Base-by-base conservation (phyloP, 2,888 invertebrate genomes). In the Apamea crenata region DNA sequence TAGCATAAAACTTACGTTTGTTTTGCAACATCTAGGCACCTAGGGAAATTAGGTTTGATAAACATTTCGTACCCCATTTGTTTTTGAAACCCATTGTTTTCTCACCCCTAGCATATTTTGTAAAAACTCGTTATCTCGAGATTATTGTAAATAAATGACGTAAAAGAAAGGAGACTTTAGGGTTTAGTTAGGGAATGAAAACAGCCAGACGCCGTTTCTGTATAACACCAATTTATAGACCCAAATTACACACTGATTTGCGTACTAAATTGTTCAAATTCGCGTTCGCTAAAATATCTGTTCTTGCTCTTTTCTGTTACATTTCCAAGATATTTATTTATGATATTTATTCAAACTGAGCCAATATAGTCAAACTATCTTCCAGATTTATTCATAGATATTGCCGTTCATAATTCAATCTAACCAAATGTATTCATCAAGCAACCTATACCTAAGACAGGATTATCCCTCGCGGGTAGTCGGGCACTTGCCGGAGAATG, bases 1-100 rank as follows among this genome's bases (percentile, higher is more conserved):
- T 85, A 83, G 82, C 4, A n/a, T n/a, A 90, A 88, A 89, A 87
- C 80, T 87, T 85, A 88, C 88, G 88, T 91, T 91, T 90, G 90
- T 91, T 90, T 88, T 88, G 77, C 83, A 87, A 85, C 85, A 89
- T 84, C 90, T 40, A 80, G 36, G 66, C 68, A 83, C 90, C 91
- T 65, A 79, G 91, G 92, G 92, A 93, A 92, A 92, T 92, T 82
- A 84, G 73, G 61, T 73, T 69, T 78, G 72, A 82, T 75, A 84
- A 77, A 73, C 80, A 71, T 81, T 79, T 78, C 47, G 32, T 75
- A 65, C 44, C 71, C 44, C 32, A 76, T 81, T 81, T 82, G 56
- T 50, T 76, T 74, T 75, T 69, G 59, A 70, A 73, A 65, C 65
- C 29, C 59, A 82, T 76, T 70, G 50, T 74, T 63, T 81, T 81